Evolutionary conservation across 2,797 vertebrate species (phyloP), one percentile per base, ranked within the genome.

Genomic region (Liparis tanakae): DNA sequence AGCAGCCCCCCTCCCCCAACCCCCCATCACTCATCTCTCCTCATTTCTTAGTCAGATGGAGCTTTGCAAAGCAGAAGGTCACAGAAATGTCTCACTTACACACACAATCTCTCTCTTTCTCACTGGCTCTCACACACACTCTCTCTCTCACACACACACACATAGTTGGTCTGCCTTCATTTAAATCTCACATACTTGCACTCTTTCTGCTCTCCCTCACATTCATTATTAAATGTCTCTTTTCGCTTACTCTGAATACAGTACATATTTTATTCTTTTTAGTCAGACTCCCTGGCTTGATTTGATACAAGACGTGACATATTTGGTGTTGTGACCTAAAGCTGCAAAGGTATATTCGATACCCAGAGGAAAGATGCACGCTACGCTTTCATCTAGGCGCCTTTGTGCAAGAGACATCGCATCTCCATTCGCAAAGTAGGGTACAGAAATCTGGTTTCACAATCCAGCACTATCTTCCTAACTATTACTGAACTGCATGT

Each of bases 1-100:
- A 91, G 89, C 80, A 92, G 92, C 92, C 92, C 88, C 78, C 90
- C 69, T 82, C 41, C 50, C 81, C 34, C 68, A 41, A 65, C 53
- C 64, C 67, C 41, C 34, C 84, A 88, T 90, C 87, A 87, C 81
- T 87, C 85, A 89, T 90, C 83, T 82, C 84, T 82, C 58, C 91
- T 92, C 88, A 92, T 92, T 91, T 89, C 88, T 83, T 85, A 92
- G 90, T 92, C 91, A 92, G 90, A 91, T 83, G 84, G 85, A 84
- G 90, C 85, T 91, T 81, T 78, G 85, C 77, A 33, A 91, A 82
- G 82, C 88, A 89, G 89, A 93, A 92, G 91, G 92, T 93, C 92
- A 93, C 85, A 85, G 83, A 91, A 91, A 92, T 90, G 84, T 90
- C 92, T 92, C 81, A 75, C 82, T 82, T 79, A 80, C 86, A 69